Conservation (phyloP, 2,888 invertebrate species). For the Melieria crassipennis region DNA sequence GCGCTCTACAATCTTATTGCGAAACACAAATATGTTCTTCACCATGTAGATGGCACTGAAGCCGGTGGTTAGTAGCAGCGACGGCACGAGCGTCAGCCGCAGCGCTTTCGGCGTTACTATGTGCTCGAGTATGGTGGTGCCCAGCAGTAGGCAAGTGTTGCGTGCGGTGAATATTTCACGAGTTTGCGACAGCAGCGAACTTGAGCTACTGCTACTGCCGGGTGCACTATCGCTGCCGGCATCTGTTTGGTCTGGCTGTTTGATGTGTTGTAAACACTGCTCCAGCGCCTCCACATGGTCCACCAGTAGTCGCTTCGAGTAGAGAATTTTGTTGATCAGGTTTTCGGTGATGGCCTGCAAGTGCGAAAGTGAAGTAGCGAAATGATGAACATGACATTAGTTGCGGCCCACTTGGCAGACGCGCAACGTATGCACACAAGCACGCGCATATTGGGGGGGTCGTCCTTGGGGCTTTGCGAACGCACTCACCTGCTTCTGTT, state of each 20-base stretch:
- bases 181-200: neutral
- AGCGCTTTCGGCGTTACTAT: conserved; percentile 55
- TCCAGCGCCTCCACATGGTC: conserved; percentile 65
- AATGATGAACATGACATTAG: conserved; percentile 11
- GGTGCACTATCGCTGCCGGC: neutral
- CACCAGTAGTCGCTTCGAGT: conserved; percentile 61
- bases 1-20: conserved; percentile 59
- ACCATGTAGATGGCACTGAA: conserved; percentile 56
- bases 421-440: no score
- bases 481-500: conserved; percentile 58
- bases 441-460: neutral
- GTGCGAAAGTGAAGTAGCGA: neutral
- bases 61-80: conserved; percentile 53
- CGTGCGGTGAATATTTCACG: conserved; percentile 52
- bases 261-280: conserved; percentile 51
- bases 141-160: conserved; percentile 55
- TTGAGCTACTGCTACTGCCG: neutral
- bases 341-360: conserved; percentile 52
- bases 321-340: conserved; percentile 58
- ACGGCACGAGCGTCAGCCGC: conserved; percentile 54
- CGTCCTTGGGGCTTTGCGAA: neutral
- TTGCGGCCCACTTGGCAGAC: no score
- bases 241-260: conserved; percentile 16
- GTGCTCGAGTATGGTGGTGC: conserved; percentile 56
- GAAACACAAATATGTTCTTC: conserved; percentile 58